Evolutionary conservation across 2,113 vertebrate species (phyloP), one percentile per base, ranked within the genome.

Genomic region (Pseudorhombus dupliciocellatus): DNA sequence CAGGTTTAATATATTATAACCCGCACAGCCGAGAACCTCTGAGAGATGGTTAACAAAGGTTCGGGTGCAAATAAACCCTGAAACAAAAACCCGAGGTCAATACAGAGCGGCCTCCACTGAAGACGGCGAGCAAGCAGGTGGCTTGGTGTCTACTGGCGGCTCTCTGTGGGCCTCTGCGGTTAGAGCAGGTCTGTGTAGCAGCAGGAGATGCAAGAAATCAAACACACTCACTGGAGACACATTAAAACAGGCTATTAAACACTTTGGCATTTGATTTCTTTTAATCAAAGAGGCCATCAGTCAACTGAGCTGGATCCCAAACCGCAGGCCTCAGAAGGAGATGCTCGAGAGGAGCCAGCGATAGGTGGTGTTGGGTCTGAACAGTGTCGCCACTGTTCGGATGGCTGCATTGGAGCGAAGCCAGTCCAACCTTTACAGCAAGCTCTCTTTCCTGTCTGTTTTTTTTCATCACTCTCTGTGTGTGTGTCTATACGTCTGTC

Each of bases 261-360:
- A 53, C 75, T 87, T 82, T 86, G 74, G 73, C 81, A 85, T 86
- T 88, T 77, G 66, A 87, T 88, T 88, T 76, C 37, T 75, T 84
- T 76, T 86, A 89, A 89, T 91, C 83, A 88, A 84, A 87, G 76
- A 73, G 79, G 61, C 72, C 66, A 86, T 90, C 79, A 82, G 77
- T 90, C 81, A 90, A 68, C 72, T 67, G 87, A 86, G 72, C 50
- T 62, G 70, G 70, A 59, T 61, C 63, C 24, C 55, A 55, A 67
- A 26, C 66, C 66, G 48, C 52, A 31, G 68, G 79, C 66, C 66
- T 80, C 70, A 66, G 61, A 79, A 65, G 55, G 71, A 66, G 66
- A 74, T 56, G 63, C 66, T 58, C 31, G 58, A 68, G 52, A 72
- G 40, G 50, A 80, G 73, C 70, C 58, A 40, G 85, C 44, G 31